phyloP scores from a whole-genome alignment of 2,113 vertebrate species.

The Callithrix jacchus region DNA sequence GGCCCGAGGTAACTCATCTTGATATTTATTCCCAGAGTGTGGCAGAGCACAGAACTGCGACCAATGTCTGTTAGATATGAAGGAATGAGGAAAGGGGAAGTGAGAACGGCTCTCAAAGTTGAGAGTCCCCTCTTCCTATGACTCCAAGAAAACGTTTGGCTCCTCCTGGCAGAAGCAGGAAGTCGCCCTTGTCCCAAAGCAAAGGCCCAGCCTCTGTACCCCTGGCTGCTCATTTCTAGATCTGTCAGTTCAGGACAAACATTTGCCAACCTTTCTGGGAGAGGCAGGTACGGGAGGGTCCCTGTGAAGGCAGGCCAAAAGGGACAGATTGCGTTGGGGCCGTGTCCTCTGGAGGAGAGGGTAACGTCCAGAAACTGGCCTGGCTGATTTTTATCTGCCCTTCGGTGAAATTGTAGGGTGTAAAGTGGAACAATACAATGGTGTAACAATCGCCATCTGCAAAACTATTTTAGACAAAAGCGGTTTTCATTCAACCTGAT shows the following conservation, averaged over 20 bases:
- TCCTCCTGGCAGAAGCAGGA: neutral
- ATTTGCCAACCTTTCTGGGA: neutral
- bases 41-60: too few species aligned
- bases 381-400: slow-evolving; percentile 31
- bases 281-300: neutral
- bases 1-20: neutral
- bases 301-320: neutral
- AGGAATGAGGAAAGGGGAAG: neutral
- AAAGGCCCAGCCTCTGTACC: neutral
- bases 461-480: neutral
- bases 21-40: neutral
- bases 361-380: neutral
- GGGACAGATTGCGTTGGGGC: neutral
- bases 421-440: neutral
- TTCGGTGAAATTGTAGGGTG: neutral
- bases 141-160: neutral
- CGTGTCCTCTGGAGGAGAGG: neutral
- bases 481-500: neutral
- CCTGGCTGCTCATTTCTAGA: neutral
- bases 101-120: neutral
- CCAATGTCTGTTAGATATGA: neutral
- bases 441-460: neutral
- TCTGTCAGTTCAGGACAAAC: neutral
- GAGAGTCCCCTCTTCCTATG: neutral
- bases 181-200: neutral